A percentile compares a stretch with the other conserved stretches of the same genome.
These are phyloP conservation scores for Furnarius figulus DNA, from an alignment of 2,113 vertebrate genomes.

Conservation along the genomic window DNA sequence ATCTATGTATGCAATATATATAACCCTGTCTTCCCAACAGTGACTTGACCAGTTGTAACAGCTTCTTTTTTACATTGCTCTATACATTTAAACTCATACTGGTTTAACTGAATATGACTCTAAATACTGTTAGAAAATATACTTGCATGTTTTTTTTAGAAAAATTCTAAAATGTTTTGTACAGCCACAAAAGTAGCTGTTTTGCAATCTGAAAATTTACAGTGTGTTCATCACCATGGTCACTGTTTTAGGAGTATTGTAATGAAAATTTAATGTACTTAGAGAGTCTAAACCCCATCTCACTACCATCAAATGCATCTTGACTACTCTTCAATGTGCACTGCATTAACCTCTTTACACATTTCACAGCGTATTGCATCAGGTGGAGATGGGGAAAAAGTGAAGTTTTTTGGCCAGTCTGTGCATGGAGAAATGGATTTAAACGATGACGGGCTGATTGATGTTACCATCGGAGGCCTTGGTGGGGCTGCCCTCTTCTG, in stretches of 20 bases:
- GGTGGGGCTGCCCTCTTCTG: constrained; percentile 95
- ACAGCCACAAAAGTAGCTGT: neutral
- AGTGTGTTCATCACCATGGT: neutral
- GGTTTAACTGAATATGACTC: neutral
- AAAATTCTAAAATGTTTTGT: neutral
- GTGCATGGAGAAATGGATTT: constrained; percentile 96
- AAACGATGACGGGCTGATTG: constrained; percentile 90
- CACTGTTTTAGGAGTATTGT: neutral
- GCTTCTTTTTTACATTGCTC: neutral
- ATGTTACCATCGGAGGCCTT: constrained; percentile 94
- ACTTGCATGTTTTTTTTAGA: neutral
- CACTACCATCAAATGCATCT: neutral
- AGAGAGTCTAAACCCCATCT: neutral
- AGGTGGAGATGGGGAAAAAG: constrained; percentile 86
- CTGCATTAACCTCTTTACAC: neutral
- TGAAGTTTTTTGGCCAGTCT: constrained; percentile 97
- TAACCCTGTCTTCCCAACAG: neutral
- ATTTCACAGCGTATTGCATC: constrained; percentile 87
- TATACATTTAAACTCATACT: neutral
- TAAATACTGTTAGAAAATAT: neutral
- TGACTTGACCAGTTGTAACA: neutral
- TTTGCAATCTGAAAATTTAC: neutral
- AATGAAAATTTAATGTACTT: neutral
- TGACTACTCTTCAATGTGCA: neutral
- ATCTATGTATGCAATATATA: neutral